Evolutionary conservation across 2,888 invertebrate genomes (phyloP), one percentile per base, ranked within the genome.

Genomic region (Leptinotarsa tumamoca): DNA sequence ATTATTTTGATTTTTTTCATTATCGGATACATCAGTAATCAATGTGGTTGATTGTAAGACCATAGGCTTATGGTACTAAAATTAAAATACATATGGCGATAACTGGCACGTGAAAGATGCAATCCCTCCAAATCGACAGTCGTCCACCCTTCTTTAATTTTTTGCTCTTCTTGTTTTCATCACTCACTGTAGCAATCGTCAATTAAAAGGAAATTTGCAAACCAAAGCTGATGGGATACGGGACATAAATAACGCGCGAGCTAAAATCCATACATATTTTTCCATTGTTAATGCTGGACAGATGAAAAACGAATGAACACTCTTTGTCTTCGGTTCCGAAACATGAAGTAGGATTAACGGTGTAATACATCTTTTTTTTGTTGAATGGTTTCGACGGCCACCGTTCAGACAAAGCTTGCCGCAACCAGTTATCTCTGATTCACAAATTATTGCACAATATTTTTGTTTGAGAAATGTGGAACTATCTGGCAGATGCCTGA

Each of bases 341-440:
- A 80, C 80, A 80, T 80, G 80, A 81, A 76, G 79, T 80, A 78
- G 80, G 80, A 81, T 81, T 81, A 82, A 81, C 81, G 78, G 79
- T 79, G 81, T 80, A 74, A 81, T 83, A 81, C 79, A 82, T 83
- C 82, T 82, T 80, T 82, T 81, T 43, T 43, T 81, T 80, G 80
- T 76, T 69, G 80, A 76, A 78, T 80, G 79, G 73, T 77, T 82
- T 79, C 79, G 77, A 78, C 79, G 76, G 74, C 76, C 67, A 72
- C 73, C 68, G 73, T 76, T 79, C 79, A 79, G 75, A 79, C 80
- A 78, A 80, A 71, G 75, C 74, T 67, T 56, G 63, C 43, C 27
- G 63, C n/a, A 27, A n/a, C 33, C 63, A 43, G 63, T 63, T 63
- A 63, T 63, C 66, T 75, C 72, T 58, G 58, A 67, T 75, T 75